phyloP scores from a whole-genome alignment of 1,140 invertebrate genomes.

The Scaptomyza graminum region DNA sequence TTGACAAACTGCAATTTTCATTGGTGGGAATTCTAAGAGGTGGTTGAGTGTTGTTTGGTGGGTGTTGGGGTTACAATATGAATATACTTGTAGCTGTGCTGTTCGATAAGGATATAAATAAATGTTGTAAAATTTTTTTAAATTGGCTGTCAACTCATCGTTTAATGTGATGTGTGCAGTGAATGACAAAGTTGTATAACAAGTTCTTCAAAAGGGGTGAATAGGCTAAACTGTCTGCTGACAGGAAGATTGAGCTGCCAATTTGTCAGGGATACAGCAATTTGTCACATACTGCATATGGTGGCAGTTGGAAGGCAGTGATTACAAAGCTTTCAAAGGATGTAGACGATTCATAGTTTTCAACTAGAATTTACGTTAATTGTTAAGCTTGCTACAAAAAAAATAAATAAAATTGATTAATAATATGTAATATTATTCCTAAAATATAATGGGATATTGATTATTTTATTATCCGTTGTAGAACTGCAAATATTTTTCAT shows the following conservation, averaged over 20 bases:
- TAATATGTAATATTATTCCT: no score
- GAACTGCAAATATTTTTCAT: neutral
- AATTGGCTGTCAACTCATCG: slow-evolving; percentile 64
- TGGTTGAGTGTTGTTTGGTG: neutral
- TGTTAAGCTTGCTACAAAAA: no score
- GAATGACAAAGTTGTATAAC: slow-evolving; percentile 21
- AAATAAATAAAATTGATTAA: no score
- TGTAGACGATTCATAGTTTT: neutral
- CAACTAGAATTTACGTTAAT: no score
- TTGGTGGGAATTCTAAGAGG: neutral
- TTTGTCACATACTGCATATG: slow-evolving; percentile 51
- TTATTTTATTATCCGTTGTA: no score
- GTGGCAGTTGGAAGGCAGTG: neutral
- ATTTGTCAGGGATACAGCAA: slow-evolving; percentile 49
- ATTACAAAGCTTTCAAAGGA: neutral
- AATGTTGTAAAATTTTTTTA: slow-evolving; percentile 70
- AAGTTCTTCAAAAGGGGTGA: neutral
- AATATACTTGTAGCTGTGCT: neutral
- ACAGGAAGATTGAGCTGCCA: slow-evolving; percentile 63
- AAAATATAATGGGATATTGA: no score
- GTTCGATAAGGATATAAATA: slow-evolving; percentile 30
- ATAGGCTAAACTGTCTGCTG: slow-evolving; percentile 37
- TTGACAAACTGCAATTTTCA: slow-evolving; percentile 54
- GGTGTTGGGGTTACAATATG: neutral
- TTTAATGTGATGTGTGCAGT: slow-evolving; percentile 31